Conservation (phyloP, 2,113 vertebrate species). For the Sinosuthora webbiana region DNA sequence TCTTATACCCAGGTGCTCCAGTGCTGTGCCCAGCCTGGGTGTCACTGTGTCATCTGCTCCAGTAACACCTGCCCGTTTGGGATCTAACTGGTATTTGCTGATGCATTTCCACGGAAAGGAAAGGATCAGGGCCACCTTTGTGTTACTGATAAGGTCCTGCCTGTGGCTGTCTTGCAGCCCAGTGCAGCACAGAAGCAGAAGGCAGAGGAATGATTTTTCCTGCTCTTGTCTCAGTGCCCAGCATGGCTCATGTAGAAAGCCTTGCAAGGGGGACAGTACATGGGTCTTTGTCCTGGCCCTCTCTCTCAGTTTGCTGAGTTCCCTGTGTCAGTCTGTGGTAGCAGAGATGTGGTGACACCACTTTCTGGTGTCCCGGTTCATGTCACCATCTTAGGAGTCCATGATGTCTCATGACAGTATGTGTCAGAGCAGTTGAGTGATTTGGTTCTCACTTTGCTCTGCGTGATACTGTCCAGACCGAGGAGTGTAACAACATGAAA, state of each 20-base stretch:
- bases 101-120: neutral
- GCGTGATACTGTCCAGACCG: fast-evolving
- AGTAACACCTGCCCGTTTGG: neutral
- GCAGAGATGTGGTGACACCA: neutral
- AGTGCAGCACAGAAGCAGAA: neutral
- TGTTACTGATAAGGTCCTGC: neutral
- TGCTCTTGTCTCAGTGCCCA: neutral
- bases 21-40: neutral
- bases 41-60: neutral
- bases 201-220: neutral
- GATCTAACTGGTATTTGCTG: neutral
- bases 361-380: neutral
- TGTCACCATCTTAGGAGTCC: fast-evolving
- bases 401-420: neutral
- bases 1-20: neutral
- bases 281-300: neutral
- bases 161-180: neutral
- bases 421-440: neutral
- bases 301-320: neutral
- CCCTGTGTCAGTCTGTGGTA: neutral
- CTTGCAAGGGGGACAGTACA: neutral
- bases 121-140: neutral
- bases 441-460: neutral
- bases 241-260: neutral
- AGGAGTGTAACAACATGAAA: neutral